Percentiles rank a stretch among this genome's conserved stretches.
These are phyloP conservation scores for Octopus sinensis DNA, from an alignment of 1,140 invertebrate genomes.

Conservation along the genomic window DNA sequence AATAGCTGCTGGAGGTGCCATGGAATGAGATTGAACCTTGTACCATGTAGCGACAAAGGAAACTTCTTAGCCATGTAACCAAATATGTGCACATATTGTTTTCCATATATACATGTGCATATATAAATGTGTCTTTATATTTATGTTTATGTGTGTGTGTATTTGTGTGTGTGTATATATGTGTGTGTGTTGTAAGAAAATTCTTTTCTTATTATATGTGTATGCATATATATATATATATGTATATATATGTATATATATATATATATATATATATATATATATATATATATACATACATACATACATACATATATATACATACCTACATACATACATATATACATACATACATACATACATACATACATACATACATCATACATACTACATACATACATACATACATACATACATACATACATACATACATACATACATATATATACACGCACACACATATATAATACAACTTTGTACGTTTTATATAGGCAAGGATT, in stretches of 20 bases:
- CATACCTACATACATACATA: not conserved
- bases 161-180: not conserved
- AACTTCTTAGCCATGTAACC: no score
- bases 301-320: not conserved
- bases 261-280: slow-evolving; percentile 10
- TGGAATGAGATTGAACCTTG: no score
- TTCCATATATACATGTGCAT: no score
- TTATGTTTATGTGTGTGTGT: not conserved
- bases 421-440: not conserved
- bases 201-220: no score
- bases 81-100: no score
- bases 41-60: no score
- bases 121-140: not conserved
- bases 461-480: not conserved
- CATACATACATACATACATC: not conserved
- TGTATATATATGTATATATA: not conserved
- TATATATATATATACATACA: slow-evolving; percentile 9
- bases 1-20: no score
- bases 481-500: not conserved
- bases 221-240: not conserved
- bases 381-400: no score
- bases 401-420: not conserved
- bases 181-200: no score
- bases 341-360: not conserved
- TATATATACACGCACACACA: not conserved